Conservation (phyloP, 1,140 invertebrate genomes). For the Akabosia matsudoensis region DNA sequence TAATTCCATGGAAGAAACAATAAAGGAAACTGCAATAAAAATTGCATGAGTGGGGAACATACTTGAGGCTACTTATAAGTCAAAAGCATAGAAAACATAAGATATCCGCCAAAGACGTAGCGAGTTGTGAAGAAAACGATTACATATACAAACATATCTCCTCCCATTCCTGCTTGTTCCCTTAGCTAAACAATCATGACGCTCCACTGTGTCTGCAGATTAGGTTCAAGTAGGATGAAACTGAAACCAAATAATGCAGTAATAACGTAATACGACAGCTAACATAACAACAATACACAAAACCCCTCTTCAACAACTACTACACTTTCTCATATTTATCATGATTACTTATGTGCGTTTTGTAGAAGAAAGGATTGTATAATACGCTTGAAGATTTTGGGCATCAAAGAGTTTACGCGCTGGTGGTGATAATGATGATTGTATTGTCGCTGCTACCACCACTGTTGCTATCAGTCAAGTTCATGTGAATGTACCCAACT, state of each 20-base stretch:
- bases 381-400: not conserved
- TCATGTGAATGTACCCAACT: not conserved
- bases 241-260: not conserved
- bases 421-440: not conserved
- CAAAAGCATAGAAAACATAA: no score
- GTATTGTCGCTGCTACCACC: not conserved
- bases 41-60: no score
- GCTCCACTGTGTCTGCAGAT: conserved; percentile 4
- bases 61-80: no score
- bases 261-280: not conserved
- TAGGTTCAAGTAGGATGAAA: not conserved
- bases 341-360: not conserved
- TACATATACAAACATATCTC: no score
- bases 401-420: not conserved
- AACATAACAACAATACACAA: not conserved
- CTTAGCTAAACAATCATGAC: not conserved
- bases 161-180: not conserved
- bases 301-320: not conserved
- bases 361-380: not conserved
- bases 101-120: no score
- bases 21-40: no score
- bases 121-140: no score
- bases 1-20: no score
- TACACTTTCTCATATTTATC: not conserved
- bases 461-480: not conserved